These are phyloP conservation scores for Bombus sibiricus DNA, from an alignment of 1,140 invertebrate species.

Conservation along the genomic window DNA sequence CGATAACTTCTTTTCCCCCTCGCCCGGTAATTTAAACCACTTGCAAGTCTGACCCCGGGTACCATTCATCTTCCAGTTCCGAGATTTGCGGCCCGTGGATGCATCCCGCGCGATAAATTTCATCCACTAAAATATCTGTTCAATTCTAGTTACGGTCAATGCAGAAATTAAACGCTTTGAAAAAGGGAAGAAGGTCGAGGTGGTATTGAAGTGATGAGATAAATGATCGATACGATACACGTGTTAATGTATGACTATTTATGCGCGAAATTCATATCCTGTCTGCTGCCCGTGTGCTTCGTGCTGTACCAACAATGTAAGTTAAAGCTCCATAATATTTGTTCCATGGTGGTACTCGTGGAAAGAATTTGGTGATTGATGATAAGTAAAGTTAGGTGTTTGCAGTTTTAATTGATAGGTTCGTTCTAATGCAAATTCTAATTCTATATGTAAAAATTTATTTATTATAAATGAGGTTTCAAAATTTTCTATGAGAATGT, in stretches of 20 bases:
- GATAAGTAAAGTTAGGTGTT: neutral
- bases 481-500: too few relatives aligned
- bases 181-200: neutral
- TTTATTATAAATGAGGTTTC: too few relatives aligned
- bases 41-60: constrained; percentile 34
- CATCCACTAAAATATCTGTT: constrained; percentile 21
- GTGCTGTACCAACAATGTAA: neutral
- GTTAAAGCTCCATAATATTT: neutral
- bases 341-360: neutral
- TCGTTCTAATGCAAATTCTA: too few relatives aligned
- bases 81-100: constrained; percentile 37
- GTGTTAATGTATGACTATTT: neutral
- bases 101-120: constrained; percentile 29
- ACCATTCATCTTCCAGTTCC: constrained; percentile 35
- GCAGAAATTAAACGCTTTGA: constrained; percentile 7
- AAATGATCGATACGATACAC: neutral
- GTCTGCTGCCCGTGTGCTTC: neutral
- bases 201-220: too few relatives aligned
- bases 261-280: neutral
- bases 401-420: too few relatives aligned
- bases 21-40: constrained; percentile 32
- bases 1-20: neutral
- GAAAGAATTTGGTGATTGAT: neutral
- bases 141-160: constrained; percentile 13
- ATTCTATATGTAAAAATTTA: too few relatives aligned